A percentile compares a stretch with the other conserved stretches of the same genome.
These are phyloP conservation scores for Adoxophyes honmai DNA, from an alignment of 1,140 invertebrate species.

Conservation along the genomic window DNA sequence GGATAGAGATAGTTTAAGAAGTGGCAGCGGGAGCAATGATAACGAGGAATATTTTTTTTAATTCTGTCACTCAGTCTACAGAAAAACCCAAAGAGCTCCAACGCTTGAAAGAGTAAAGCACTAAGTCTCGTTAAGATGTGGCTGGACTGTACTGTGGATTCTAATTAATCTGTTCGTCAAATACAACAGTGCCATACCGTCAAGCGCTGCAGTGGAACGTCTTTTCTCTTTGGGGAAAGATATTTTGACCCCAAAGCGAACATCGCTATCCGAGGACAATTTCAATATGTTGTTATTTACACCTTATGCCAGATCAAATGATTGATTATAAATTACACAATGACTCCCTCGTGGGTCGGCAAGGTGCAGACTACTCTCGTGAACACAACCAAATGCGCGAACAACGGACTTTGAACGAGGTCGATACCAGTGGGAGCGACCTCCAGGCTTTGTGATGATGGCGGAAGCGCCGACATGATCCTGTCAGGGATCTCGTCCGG, in stretches of 20 bases:
- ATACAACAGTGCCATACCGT: conserved; percentile 36
- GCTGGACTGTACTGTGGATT: conserved; percentile 35
- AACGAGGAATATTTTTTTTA: conserved; percentile 28
- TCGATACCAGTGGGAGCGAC: too few species aligned
- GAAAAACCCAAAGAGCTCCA: conserved; percentile 29
- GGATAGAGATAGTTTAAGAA: conserved; percentile 28
- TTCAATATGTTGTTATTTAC: conserved; percentile 39
- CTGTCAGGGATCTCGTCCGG: too few species aligned
- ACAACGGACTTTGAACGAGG: too few species aligned
- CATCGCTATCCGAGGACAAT: conserved; percentile 36
- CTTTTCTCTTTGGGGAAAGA: conserved; percentile 35
- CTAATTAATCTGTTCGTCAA: conserved; percentile 36
- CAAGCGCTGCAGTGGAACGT: conserved; percentile 35
- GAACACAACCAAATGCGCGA: too few species aligned
- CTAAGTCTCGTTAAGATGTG: conserved; percentile 34
- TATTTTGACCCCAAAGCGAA: conserved; percentile 34
- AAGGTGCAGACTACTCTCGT: too few species aligned
- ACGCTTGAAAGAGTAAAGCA: conserved; percentile 24
- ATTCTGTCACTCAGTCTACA: conserved; percentile 33
- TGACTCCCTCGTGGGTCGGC: too few species aligned
- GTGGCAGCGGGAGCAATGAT: conserved; percentile 28
- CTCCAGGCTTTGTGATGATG: too few species aligned
- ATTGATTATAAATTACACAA: conserved; percentile 35
- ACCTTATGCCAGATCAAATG: conserved; percentile 33
- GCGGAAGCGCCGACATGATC: too few species aligned